These are phyloP conservation scores for Cyrtodaria siliqua DNA, from an alignment of 2,888 invertebrate species.

Conservation along the genomic window DNA sequence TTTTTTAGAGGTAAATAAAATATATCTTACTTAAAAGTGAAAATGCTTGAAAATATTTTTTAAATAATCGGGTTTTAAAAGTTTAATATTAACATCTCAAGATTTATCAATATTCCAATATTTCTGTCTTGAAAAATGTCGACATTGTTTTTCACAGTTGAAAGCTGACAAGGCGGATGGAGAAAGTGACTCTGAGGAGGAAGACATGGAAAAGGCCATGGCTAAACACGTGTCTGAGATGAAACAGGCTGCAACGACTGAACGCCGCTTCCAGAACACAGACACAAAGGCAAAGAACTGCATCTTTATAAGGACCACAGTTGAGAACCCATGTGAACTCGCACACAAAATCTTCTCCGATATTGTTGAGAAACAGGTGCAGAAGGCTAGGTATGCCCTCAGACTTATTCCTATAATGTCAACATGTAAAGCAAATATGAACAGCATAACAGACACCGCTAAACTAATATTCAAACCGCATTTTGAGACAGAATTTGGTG, in stretches of 20 bases:
- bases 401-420: conserved; percentile 93
- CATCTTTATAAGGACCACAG: conserved; percentile 93
- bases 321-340: conserved; percentile 91
- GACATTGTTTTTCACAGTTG: conserved; percentile 9
- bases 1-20: too few relatives aligned
- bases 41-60: too few relatives aligned
- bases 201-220: conserved; percentile 84
- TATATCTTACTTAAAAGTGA: too few relatives aligned
- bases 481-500: conserved; percentile 87
- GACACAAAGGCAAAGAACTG: conserved; percentile 94
- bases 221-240: conserved; percentile 80
- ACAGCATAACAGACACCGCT: conserved; percentile 91
- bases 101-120: too few relatives aligned
- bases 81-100: too few relatives aligned
- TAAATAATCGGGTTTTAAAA: too few relatives aligned
- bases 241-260: conserved; percentile 52
- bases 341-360: conserved; percentile 91
- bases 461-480: conserved; percentile 90
- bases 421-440: conserved; percentile 91
- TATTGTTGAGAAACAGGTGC: conserved; percentile 89
- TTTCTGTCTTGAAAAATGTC: too few relatives aligned
- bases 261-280: conserved; percentile 88
- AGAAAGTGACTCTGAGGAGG: conserved; percentile 88
- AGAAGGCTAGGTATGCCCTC: conserved; percentile 92
- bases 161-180: conserved; percentile 80